Evolutionary conservation across 2,888 invertebrate species (phyloP), one percentile per base, ranked within the genome.

Genomic region (Eupsilia transversa): DNA sequence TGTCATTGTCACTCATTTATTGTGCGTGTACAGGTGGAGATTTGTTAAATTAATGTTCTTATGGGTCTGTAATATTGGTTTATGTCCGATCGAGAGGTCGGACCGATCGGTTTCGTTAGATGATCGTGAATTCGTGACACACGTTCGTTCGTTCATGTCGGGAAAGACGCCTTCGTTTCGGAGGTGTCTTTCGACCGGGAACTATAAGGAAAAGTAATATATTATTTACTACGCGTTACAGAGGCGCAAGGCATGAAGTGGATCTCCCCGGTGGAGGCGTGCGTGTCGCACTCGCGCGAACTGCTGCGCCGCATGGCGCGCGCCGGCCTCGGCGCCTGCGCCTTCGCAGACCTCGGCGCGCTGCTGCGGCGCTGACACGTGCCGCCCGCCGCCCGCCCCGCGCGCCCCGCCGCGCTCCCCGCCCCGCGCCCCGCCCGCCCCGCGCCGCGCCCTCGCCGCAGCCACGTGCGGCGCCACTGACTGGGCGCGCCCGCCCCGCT

Each of bases 181-280:
- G 14, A 0, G 14, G 33, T 5, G 20, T 12, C 12, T 12, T 10
- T 61, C 17, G 1, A 5, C 3, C 27, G 5, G 2, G 17, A 17
- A 60, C 0, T 10, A 10, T 38, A 61, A 0, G 0, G 12, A 27
- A 12, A 0, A 20, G 20, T 63, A 27, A 17, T 0, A 6, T 27
- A 38, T 41, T 12, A 10, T 17, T 6, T 5, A 0, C 0, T 5
- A 0, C 94, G 94, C 23, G 14, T 27, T 92, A n/a, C 96, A 99
- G 99, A 99, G 97, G 98, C 98, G 90, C 98, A 98, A 94, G 98
- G 98, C 96, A 97, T 98, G 96, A 98, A 98, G 84, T 98, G 98
- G 93, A 97, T 98, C 90, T 99, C 99, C 65, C 99, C 99, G 43
- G 97, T 99, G 91, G 99, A 99, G 96, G 98, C 99, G 91, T 98